Conservation (phyloP, 92 coral and sea anemone species). For the Actinostola sp. region DNA sequence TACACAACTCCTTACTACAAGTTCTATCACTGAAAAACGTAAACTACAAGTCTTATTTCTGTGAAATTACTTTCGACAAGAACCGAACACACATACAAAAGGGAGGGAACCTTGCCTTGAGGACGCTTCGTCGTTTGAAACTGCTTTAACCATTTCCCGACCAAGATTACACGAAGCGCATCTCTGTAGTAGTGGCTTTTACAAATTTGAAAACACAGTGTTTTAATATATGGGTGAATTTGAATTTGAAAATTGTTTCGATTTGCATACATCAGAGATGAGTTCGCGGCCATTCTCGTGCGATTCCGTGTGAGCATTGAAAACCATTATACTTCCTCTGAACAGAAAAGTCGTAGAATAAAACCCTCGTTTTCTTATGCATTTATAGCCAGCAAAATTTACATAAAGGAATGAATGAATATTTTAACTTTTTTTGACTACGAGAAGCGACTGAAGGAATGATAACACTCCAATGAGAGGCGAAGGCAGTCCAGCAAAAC, state of each 20-base stretch:
- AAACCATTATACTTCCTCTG: conserved; percentile 9
- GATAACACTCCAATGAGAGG: too few relatives aligned
- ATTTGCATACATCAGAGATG: conserved; percentile 99
- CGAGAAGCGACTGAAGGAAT: too few relatives aligned
- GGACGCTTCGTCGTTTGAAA: conserved; percentile 7
- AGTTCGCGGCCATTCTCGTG: conserved; percentile 49
- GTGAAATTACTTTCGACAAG: background rate
- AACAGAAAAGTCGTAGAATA: conserved; percentile 5
- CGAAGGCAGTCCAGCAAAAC: conserved; percentile 57
- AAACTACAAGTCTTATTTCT: background rate
- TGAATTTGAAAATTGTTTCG: conserved; percentile 98
- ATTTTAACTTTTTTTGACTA: too few relatives aligned
- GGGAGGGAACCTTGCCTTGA: conserved; percentile 3
- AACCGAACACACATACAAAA: background rate
- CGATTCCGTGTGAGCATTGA: conserved; percentile 17
- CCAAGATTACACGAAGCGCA: background rate
- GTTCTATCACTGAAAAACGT: background rate
- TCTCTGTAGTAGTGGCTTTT: conserved; percentile 27
- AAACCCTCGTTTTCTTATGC: background rate
- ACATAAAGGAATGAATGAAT: too few relatives aligned
- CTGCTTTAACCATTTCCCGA: background rate
- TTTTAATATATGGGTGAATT: conserved; percentile 98
- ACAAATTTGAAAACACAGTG: conserved; percentile 83
- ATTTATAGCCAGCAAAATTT: too few relatives aligned
- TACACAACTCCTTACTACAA: background rate